Evolutionary conservation across 2,797 vertebrate species (phyloP), one percentile per base, ranked within the genome.

Genomic region (Podarcis siculus): DNA sequence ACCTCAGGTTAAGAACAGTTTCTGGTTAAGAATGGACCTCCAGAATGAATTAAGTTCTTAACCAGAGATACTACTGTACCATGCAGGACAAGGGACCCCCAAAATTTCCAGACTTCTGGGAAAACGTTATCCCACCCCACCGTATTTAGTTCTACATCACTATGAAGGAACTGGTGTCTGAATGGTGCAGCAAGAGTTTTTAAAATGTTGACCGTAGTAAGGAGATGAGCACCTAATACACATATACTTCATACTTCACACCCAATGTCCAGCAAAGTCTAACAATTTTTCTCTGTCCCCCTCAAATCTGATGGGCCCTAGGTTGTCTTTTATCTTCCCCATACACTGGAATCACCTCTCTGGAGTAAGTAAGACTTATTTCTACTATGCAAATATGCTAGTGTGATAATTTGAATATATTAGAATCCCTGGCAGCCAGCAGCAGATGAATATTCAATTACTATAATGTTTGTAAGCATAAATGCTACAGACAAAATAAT

Each of bases 391-490:
- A 66, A 64, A 49, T 77, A n/a, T 0, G 0, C 69, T 82, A 1
- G 0, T 3, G 45, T 8, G 67, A 49, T 32, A 75, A 89, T 78
- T 35, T 89, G 69, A 90, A 86, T 90, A 5, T 0, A 9, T 61
- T 82, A 17, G 32, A 91, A 85, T 88, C 8, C 17, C 89, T 90
- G 61, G 86, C 1, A 84, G 39, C 86, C 85, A 75, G 12, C 66
- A 45, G 23, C 2, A 69, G 2, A 58, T 2, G 45, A 55, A 32
- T 49, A 89, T 49, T 8, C 2, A 87, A 67, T 79, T 32, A 82
- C 7, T 86, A 42, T 90, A 91, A 85, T 64, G 2, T 3, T 86
- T 87, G 23, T 83, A 27, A 76, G 90, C 2, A 89, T 78, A 95
- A 92, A 87, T 82, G 23, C 64, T 5, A 32, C 27, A 89, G 71